Percentiles rank a stretch among this genome's conserved stretches.
phyloP scores from a whole-genome alignment of 2,888 invertebrate species.

The Ganaspis brasiliensis region DNA sequence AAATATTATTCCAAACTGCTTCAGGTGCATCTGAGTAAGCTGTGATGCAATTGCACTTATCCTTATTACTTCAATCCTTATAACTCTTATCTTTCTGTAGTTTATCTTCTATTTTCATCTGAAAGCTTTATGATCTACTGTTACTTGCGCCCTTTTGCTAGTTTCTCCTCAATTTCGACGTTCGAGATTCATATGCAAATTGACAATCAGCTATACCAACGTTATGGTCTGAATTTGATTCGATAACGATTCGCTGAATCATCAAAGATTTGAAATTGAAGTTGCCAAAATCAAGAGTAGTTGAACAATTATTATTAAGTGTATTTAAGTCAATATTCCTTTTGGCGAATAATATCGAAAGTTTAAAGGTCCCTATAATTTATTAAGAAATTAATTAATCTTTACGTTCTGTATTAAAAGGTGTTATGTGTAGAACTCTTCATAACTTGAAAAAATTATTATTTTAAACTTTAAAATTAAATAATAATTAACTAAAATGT shows the following conservation, averaged over 20 bases:
- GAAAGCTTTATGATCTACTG: slow-evolving; percentile 15
- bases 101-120: slow-evolving; percentile 8
- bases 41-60: slow-evolving; percentile 27
- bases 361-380: too few relatives aligned
- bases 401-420: too few relatives aligned
- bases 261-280: slow-evolving; percentile 16
- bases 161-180: slow-evolving; percentile 12
- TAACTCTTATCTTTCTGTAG: slow-evolving; percentile 11
- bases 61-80: slow-evolving; percentile 27
- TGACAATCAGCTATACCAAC: slow-evolving; percentile 35
- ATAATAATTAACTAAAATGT: too few relatives aligned
- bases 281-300: not conserved
- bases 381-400: too few relatives aligned
- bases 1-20: slow-evolving; percentile 25
- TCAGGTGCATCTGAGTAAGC: slow-evolving; percentile 11
- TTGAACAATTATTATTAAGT: not conserved
- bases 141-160: not conserved
- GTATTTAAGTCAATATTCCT: not conserved
- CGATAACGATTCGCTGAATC: slow-evolving; percentile 58
- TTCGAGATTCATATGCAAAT: slow-evolving; percentile 15
- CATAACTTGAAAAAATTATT: too few relatives aligned
- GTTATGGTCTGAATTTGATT: slow-evolving; percentile 59
- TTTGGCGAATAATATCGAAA: not conserved
- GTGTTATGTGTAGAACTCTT: too few relatives aligned
- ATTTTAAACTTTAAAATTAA: too few relatives aligned